phyloP scores from a whole-genome alignment of 1,140 invertebrate genomes.

The Danaus plexippus region DNA sequence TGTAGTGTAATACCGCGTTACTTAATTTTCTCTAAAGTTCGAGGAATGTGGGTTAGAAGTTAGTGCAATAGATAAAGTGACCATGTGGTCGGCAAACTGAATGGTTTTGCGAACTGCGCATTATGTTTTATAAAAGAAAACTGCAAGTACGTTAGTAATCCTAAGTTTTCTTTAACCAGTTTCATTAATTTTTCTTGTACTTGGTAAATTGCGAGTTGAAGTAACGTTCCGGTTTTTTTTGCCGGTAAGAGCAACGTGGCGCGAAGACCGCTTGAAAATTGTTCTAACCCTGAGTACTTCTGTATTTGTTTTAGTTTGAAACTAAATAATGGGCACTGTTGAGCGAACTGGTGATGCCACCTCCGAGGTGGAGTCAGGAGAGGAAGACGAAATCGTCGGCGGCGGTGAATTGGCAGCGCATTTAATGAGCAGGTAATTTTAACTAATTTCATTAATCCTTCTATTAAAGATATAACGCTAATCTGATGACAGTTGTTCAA shows the following conservation, averaged over 20 bases:
- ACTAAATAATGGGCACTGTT: slow-evolving; percentile 54
- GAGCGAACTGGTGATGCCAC: slow-evolving; percentile 59
- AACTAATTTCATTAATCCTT: too few relatives aligned
- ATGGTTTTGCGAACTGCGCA: slow-evolving; percentile 58
- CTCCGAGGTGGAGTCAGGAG: slow-evolving; percentile 61
- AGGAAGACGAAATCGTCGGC: slow-evolving; percentile 58
- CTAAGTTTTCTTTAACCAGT: not conserved
- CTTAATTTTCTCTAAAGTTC: too few relatives aligned
- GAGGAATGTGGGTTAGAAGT: too few relatives aligned
- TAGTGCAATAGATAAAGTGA: slow-evolving; percentile 10
- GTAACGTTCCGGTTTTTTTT: slow-evolving; percentile 7
- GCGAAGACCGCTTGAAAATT: slow-evolving; percentile 20
- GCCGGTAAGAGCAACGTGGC: slow-evolving; percentile 57
- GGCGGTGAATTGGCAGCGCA: slow-evolving; percentile 56
- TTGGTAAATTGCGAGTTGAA: too few relatives aligned
- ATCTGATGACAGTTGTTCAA: slow-evolving; percentile 3
- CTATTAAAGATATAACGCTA: not conserved
- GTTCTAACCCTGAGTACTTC: slow-evolving; percentile 10
- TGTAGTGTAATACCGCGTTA: too few relatives aligned
- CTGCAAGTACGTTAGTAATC: slow-evolving; percentile 8
- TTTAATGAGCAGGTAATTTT: slow-evolving; percentile 51
- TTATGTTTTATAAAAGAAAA: slow-evolving; percentile 45
- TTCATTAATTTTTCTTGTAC: too few relatives aligned
- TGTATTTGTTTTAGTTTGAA: slow-evolving; percentile 45
- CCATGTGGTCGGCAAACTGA: slow-evolving; percentile 58